phyloP scores from a whole-genome alignment of 2,113 vertebrate species.

The Dinomys branickii region DNA sequence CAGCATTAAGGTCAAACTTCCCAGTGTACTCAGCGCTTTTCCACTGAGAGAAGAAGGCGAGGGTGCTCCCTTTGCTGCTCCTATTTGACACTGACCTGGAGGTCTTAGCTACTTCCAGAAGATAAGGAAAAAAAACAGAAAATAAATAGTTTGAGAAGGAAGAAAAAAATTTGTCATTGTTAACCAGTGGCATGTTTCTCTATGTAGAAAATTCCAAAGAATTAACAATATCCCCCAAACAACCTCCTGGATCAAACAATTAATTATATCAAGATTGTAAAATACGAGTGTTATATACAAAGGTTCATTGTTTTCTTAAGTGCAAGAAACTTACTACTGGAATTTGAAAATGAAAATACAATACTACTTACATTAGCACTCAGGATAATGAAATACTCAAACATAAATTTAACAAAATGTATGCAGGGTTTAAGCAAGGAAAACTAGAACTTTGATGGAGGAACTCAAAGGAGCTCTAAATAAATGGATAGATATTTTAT shows the following conservation, averaged over 20 bases:
- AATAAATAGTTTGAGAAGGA: neutral
- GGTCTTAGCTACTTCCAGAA: neutral
- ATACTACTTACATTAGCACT: neutral
- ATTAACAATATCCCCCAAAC: neutral
- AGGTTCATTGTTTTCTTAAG: neutral
- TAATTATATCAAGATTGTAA: neutral
- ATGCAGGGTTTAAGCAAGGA: neutral
- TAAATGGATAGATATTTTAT: neutral
- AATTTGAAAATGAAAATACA: constrained; percentile 5
- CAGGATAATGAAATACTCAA: neutral
- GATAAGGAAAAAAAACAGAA: neutral
- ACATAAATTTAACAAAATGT: neutral
- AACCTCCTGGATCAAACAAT: neutral
- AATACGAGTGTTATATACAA: neutral
- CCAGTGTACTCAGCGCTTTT: neutral
- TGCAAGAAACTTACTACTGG: neutral
- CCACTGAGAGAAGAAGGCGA: neutral
- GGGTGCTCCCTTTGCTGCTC: neutral
- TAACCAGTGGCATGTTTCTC: neutral
- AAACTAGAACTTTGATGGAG: neutral
- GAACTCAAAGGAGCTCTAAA: neutral
- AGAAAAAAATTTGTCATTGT: neutral
- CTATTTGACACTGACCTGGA: neutral
- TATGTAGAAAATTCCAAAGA: neutral
- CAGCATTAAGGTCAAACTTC: neutral